Base-by-base conservation (phyloP, 2,113 vertebrate species). In the Pyxicephalus adspersus region DNA sequence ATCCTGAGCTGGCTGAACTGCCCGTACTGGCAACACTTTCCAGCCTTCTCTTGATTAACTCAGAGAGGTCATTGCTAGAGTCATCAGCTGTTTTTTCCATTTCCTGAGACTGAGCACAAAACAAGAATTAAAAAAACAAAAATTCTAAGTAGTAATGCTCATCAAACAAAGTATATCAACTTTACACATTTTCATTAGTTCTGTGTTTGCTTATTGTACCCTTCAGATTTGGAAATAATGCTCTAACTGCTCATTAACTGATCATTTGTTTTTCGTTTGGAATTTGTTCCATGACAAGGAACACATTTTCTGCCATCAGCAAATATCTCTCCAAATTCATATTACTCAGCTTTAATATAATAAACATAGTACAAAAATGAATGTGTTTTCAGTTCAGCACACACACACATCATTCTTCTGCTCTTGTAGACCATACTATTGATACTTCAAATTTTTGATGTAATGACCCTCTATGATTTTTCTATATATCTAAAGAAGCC, bases 21-120 rank as follows among this genome's bases (percentile, higher is more conserved):
- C 95, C 95, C 0, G 95, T 97, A 89, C 96, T 98, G 75, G 96
- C 96, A 81, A 98, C 95, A 0, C 96, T 98, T 91, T 98, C 95
- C 6, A 98, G 90, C 50, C 95, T 92, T 23, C 95, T 92, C 88
- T 97, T 98, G 88, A 96, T 95, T 45, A 97, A 89, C 61, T 97
- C 95, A 0, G 93, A 95, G 72, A 96, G 86, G 50, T 97, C 94
- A 17, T 94, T 92, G 85, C 90, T 93, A 9, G 93, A 92, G 45
- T 94, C 93, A 5, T 89, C 86, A 31, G 88, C 80, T 2, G 91
- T 88, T 6, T 92, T 91, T 84, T 94, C 86, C 45, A 89, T 89
- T 38, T 95, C 94, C 85, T 92, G 94, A 22, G 90, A 93, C 80
- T 82, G 50, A 57, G 51, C 5, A 51, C 38, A 64, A 45, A 64